Evolutionary conservation across 2,113 vertebrate species (phyloP).

Genomic region (Sminthopsis crassicaudata): DNA sequence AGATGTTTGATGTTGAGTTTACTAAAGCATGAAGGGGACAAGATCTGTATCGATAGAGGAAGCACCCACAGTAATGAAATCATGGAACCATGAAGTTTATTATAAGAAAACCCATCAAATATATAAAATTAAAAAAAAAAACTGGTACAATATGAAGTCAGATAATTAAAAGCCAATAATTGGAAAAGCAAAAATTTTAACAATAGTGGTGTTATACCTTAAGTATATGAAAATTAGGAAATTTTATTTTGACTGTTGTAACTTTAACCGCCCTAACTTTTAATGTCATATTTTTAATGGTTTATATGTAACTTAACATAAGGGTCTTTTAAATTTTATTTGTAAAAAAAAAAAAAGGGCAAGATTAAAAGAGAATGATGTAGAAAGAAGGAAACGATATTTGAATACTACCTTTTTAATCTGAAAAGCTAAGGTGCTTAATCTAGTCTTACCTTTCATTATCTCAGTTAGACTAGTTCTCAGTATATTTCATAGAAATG

Average conservation of each 20-base stretch:
- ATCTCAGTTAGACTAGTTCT: background rate
- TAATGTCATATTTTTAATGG: constrained; percentile 1
- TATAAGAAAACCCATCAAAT: constrained; percentile 13
- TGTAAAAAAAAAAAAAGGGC: constrained; percentile 46
- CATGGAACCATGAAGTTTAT: background rate
- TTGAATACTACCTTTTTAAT: background rate
- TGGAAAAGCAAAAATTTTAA: background rate
- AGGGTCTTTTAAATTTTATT: constrained; percentile 7
- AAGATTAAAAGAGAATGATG: constrained; percentile 10
- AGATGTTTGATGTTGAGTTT: background rate
- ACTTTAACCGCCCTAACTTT: background rate
- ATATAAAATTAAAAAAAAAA: background rate
- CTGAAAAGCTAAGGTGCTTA: background rate
- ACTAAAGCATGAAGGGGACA: background rate
- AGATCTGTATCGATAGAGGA: background rate
- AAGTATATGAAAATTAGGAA: background rate
- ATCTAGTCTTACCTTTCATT: background rate
- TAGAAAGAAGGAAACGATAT: background rate
- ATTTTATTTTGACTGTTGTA: background rate
- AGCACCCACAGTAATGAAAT: background rate
- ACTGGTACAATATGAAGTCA: background rate
- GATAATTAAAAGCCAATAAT: background rate
- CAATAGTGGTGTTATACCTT: background rate
- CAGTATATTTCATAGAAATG: background rate
- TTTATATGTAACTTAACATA: background rate